Percentiles rank a stretch among this genome's conserved stretches.
These are phyloP conservation scores for Geotria australis DNA, from an alignment of 2,797 vertebrate species.

Conservation along the genomic window DNA sequence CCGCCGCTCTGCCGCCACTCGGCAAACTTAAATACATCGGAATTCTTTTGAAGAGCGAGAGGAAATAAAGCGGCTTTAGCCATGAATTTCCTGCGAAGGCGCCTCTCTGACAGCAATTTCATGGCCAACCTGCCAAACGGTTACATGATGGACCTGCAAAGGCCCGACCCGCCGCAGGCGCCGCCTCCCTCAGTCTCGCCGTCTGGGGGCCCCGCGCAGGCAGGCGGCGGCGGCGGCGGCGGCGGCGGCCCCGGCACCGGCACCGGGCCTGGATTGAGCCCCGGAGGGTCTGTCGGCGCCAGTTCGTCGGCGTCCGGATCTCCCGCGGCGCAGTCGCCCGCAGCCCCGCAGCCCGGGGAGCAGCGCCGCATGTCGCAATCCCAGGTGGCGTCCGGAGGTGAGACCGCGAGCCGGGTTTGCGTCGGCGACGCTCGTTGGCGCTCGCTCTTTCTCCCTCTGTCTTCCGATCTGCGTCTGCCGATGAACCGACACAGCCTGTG, in stretches of 20 bases:
- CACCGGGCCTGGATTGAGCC: neutral
- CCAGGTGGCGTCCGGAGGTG: too few relatives aligned
- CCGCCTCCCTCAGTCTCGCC: conserved; percentile 20
- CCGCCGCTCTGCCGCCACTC: neutral
- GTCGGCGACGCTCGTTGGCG: too few relatives aligned
- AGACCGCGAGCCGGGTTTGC: too few relatives aligned
- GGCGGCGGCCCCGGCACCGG: conserved; percentile 6
- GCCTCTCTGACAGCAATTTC: conserved; percentile 92
- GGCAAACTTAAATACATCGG: conserved; percentile 1
- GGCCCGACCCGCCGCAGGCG: conserved; percentile 48
- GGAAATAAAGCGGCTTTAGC: conserved; percentile 7
- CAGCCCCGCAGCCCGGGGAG: too few relatives aligned
- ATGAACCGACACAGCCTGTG: too few relatives aligned
- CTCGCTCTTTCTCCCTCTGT: too few relatives aligned
- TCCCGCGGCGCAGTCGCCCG: too few relatives aligned
- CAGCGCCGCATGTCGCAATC: too few relatives aligned
- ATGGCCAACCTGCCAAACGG: conserved; percentile 93
- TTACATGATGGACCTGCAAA: conserved; percentile 92
- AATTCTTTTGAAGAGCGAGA: neutral
- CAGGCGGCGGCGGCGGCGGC: neutral
- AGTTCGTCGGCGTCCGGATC: conserved; percentile 1
- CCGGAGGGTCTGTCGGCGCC: neutral
- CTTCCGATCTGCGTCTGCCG: too few relatives aligned
- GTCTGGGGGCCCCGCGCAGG: conserved; percentile 5
- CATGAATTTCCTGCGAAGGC: conserved; percentile 94